Percentiles rank a stretch among this genome's conserved stretches.
Conservation (phyloP, 2,797 vertebrate genomes). For the Hirundo rustica region DNA sequence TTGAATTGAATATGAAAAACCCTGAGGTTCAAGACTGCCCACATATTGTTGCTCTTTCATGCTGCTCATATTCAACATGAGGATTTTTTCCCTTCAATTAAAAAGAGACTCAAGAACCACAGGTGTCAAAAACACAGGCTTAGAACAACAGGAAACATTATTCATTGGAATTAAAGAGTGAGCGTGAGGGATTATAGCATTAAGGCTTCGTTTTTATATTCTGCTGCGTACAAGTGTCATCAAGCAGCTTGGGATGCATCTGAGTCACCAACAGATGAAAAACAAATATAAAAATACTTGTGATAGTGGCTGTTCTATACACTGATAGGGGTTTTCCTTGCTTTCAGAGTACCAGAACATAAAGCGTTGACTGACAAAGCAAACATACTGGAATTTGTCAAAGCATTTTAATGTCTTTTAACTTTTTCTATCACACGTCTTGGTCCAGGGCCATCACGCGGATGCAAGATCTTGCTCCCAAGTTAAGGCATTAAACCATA, state of each 20-base stretch:
- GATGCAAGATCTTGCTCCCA: not conserved
- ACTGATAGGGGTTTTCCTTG: not conserved
- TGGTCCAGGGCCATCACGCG: accelerated
- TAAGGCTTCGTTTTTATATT: not conserved
- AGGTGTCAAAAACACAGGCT: not conserved
- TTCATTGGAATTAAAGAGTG: not conserved
- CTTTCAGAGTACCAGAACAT: not conserved
- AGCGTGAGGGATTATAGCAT: not conserved
- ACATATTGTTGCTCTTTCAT: not conserved
- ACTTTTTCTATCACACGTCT: not conserved
- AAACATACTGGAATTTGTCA: not conserved
- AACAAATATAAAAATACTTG: not conserved
- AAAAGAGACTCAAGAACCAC: not conserved
- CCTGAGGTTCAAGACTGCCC: not conserved
- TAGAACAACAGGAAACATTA: not conserved
- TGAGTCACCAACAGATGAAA: not conserved
- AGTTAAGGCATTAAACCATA: accelerated
- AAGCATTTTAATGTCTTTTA: not conserved
- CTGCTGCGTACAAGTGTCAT: not conserved
- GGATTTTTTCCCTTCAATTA: accelerated
- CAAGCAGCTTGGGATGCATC: not conserved
- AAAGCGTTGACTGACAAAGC: not conserved
- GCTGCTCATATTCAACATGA: not conserved
- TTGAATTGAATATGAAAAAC: not conserved
- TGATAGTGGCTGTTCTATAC: accelerated